Evolutionary conservation across 2,113 vertebrate genomes (phyloP), one percentile per base, ranked within the genome.

Genomic region (Eulemur rufifrons): DNA sequence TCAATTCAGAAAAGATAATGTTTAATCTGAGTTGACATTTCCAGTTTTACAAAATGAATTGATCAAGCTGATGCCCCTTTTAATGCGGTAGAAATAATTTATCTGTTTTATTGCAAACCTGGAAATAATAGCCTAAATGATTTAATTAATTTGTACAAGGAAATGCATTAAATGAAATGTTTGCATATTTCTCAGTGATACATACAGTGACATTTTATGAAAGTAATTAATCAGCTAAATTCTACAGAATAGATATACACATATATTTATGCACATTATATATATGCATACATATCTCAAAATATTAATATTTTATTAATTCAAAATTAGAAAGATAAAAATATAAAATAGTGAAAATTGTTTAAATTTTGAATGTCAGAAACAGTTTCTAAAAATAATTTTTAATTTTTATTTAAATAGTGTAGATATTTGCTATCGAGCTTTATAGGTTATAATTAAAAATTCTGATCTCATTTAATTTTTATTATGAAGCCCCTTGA

Each of bases 41-140:
- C 86, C 45, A 61, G 8, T 81, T 76, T 96, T 50, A 78, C 56
- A 91, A 95, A 92, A 86, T 96, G 4, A 92, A 84, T 80, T 78
- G 63, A 94, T 84, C 32, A 85, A 73, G 9, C 47, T 68, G 12
- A 88, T 68, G 10, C 6, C 1, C 2, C 3, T 81, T 92, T 90
- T 93, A 89, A 63, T 71, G 8, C 18, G 14, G 6, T 56, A 54
- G 5, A 45, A 90, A 63, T 56, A 93, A 89, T 56, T n/a, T 23
- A 23, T 66, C 27, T 74, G 2, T 73, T 83, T 59, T 50, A 66
- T 39, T 91, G 32, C 8, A 90, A 52, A 50, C 3, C 25, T 45
- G 17, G n/a, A n/a, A 95, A 93, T 42, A 47, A 82, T 29, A 66
- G 5, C 12, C 61, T 84, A 56, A 78, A 69, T 37, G 2, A 7